Base-by-base conservation (phyloP, 2,113 vertebrate species). In the Rhea pennata region DNA sequence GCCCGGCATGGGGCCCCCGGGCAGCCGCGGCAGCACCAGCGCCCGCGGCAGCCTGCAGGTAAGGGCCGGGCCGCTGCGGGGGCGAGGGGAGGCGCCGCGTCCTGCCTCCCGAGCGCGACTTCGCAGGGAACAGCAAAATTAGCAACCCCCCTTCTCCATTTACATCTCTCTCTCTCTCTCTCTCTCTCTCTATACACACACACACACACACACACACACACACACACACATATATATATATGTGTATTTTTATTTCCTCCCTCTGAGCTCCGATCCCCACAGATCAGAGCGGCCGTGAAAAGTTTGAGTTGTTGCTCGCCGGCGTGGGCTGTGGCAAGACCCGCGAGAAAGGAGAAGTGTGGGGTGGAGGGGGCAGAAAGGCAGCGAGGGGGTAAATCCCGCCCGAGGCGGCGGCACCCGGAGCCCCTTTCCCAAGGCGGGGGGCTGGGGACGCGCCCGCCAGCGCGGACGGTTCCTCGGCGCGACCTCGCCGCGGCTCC, bases 1-100 rank as follows among this genome's bases (percentile, higher is more conserved):
- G 93, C 96, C 85, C 97, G 98, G 96, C 95, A 98, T 98, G 98
- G 98, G 97, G 96, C 94, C 66, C 78, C 94, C 88, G 93, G 81
- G 75, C 74, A 36, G 95, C 77, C 67, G 96, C 86, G 91, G 96
- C 93, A 95, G 96, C 84, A 78, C 56, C 92, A 46, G 50, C 73
- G 31, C 62, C 89, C 95, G 77, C 81, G 73, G 94, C 72, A 96
- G 82, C 78, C 96, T 97, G 85, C 98, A 95, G 98, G 98, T 98
- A 98, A 96, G 98, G 33, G 58, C 33, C 17, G 69, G 50, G 77
- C 9, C n/a, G 50, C 13, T n/a, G 59, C 15, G 46, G 16, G n/a
- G n/a, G n/a, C 66, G 78, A 71, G 23, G 13, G 9, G 69, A 29
- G 24, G 44, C 10, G 24, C 69, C 36, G 79, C 58, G 77, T 44